phyloP scores from a whole-genome alignment of 2,113 vertebrate species.

The Apistogramma diplotaenia region DNA sequence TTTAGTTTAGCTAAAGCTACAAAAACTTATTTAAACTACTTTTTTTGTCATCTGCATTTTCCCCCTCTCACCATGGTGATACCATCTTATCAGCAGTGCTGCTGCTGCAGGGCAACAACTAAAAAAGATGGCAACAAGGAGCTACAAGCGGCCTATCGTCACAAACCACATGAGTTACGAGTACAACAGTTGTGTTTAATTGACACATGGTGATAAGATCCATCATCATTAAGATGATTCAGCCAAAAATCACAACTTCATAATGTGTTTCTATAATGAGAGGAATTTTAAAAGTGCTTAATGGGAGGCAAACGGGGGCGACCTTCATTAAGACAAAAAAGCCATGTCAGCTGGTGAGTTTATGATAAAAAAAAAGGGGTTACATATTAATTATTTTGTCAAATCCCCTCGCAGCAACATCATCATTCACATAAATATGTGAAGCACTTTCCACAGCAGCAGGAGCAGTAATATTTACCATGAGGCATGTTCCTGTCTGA shows the following conservation, averaged over 20 bases:
- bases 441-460: accelerated
- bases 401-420: neutral
- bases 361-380: no score
- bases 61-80: no score
- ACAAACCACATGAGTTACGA: accelerated
- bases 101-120: no score
- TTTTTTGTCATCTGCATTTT: no score
- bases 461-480: slow-evolving; percentile 30
- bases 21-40: neutral
- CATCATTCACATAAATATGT: neutral
- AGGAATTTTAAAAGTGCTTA: neutral
- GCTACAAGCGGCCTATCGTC: neutral
- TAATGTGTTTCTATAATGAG: no score
- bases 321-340: neutral
- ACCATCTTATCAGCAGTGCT: no score
- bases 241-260: neutral
- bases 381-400: neutral
- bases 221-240: neutral
- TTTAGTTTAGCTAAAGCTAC: no score
- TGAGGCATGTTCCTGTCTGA: slow-evolving; percentile 70
- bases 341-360: no score
- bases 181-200: neutral
- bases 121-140: neutral
- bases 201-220: neutral
- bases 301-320: accelerated